Evolutionary conservation across 2,113 vertebrate genomes (phyloP).

Genomic region (Larimichthys polyactis): DNA sequence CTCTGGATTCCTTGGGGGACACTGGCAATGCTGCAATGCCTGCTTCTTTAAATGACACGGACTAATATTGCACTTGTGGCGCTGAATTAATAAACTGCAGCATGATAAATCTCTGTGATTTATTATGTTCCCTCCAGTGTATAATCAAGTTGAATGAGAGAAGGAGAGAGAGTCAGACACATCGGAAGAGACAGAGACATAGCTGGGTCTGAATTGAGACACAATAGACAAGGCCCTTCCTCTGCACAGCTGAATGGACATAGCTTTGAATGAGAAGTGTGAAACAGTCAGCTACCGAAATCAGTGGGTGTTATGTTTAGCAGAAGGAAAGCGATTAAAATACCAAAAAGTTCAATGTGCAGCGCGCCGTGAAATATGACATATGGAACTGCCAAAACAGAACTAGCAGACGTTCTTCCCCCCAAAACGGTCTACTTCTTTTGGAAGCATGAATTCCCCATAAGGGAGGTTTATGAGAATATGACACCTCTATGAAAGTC

Average conservation of each 20-base stretch:
- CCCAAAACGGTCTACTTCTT: constrained; percentile 45
- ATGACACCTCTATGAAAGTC: constrained; percentile 73
- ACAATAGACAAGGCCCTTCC: constrained; percentile 40
- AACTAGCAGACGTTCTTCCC: constrained; percentile 57
- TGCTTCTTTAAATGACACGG: constrained; percentile 78
- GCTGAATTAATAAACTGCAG: constrained; percentile 82
- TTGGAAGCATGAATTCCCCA: constrained; percentile 55
- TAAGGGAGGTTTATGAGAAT: constrained; percentile 69
- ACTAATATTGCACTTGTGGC: constrained; percentile 76
- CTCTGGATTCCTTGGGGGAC: constrained; percentile 43
- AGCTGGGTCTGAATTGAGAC: constrained; percentile 52
- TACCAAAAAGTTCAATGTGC: constrained; percentile 60
- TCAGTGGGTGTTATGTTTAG: constrained; percentile 55
- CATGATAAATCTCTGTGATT: constrained; percentile 82
- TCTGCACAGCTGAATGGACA: constrained; percentile 60
- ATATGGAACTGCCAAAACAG: constrained; percentile 63
- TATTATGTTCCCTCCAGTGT: constrained; percentile 77
- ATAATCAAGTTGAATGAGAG: constrained; percentile 76
- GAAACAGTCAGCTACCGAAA: constrained; percentile 56
- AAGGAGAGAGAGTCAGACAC: constrained; percentile 48
- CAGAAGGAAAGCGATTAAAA: constrained; percentile 63
- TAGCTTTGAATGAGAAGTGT: constrained; percentile 52
- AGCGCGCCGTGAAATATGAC: constrained; percentile 52
- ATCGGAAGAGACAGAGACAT: constrained; percentile 48
- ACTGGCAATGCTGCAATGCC: constrained; percentile 30